Conservation (phyloP, 30 jellyfish, hydroid and myxozoan species). For the Hydractinia symbiolongicarpus region DNA sequence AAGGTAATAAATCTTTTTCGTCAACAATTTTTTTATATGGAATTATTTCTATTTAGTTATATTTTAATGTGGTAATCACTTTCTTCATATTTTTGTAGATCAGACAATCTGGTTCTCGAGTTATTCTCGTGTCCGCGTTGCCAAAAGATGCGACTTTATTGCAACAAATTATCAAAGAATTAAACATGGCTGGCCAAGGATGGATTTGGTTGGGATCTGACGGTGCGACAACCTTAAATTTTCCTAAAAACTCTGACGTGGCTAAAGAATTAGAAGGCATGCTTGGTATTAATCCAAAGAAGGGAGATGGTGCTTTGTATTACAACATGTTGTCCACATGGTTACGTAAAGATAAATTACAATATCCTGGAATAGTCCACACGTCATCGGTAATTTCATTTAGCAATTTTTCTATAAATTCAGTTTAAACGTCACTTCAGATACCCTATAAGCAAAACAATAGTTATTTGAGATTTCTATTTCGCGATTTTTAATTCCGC, state of each 20-base stretch:
- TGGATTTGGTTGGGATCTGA: slow-evolving; percentile 75
- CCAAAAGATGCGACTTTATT: slow-evolving; percentile 44
- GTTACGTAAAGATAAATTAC: slow-evolving; percentile 61
- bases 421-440: background rate
- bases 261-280: slow-evolving; percentile 82
- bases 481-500: too few species aligned
- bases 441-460: too few species aligned
- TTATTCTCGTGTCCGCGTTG: slow-evolving; percentile 58
- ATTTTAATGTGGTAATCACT: too few species aligned
- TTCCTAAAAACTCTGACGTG: slow-evolving; percentile 32
- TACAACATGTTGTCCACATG: slow-evolving; percentile 70
- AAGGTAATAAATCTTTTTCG: slow-evolving; percentile 17
- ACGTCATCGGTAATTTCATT: slow-evolving; percentile 43
- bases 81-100: slow-evolving; percentile 34
- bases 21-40: background rate
- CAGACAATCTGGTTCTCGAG: slow-evolving; percentile 62
- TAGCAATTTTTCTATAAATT: background rate
- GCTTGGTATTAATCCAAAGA: slow-evolving; percentile 72
- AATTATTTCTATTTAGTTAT: background rate
- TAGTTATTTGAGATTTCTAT: too few species aligned
- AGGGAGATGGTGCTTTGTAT: slow-evolving; percentile 89
- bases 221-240: slow-evolving; percentile 58
- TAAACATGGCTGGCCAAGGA: slow-evolving; percentile 75
- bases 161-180: slow-evolving; percentile 36
- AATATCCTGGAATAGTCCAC: slow-evolving; percentile 92